phyloP scores from a whole-genome alignment of 1,140 invertebrate genomes.

The Atta cephalotes region DNA sequence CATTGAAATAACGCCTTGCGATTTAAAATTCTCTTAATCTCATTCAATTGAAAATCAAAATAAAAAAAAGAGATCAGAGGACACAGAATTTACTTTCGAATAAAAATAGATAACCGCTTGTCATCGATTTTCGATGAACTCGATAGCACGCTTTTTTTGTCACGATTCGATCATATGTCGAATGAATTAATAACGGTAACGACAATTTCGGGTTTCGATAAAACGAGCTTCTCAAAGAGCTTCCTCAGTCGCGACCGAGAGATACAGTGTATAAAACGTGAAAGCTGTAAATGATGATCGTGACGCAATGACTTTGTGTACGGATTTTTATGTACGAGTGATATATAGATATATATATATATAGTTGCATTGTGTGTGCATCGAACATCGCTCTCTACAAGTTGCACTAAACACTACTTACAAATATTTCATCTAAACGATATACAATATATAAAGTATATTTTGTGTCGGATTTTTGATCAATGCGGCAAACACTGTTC shows the following conservation, averaged over 20 bases:
- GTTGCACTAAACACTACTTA: conserved; percentile 77
- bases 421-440: conserved; percentile 74
- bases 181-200: background rate
- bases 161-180: background rate
- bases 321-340: conserved; percentile 50
- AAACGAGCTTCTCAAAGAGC: background rate
- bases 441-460: conserved; percentile 71
- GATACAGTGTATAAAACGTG: conserved; percentile 41
- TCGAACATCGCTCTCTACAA: conserved; percentile 75
- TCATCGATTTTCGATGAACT: conserved; percentile 7
- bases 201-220: background rate
- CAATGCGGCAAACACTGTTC: conserved; percentile 72
- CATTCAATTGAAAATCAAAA: background rate
- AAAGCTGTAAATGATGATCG: conserved; percentile 62
- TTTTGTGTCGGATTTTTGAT: conserved; percentile 50
- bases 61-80: background rate
- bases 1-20: background rate
- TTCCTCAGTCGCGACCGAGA: background rate
- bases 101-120: background rate
- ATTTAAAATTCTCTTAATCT: background rate
- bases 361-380: conserved; percentile 74
- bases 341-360: conserved; percentile 66
- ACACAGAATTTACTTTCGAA: background rate
- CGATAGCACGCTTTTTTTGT: background rate
- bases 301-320: conserved; percentile 48